Base-by-base conservation (phyloP, 2,113 vertebrate species). In the Pseudorasbora parva region DNA sequence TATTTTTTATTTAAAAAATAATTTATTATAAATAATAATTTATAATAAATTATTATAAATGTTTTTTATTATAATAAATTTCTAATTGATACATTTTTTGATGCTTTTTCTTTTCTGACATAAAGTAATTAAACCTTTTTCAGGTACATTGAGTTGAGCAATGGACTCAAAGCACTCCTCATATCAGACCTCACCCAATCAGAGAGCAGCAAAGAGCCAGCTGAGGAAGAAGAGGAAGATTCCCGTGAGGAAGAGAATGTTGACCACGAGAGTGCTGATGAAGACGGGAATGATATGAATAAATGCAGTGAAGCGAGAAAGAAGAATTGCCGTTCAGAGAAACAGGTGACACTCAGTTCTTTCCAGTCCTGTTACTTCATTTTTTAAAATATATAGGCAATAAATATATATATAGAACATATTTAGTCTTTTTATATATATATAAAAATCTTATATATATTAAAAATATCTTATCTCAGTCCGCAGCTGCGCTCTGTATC, bases 401-500 rank as follows among this genome's bases (percentile, higher is more conserved):
- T 30, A 30, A 2, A 30, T 30, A 30, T 30, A 30, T 30, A 30
- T 30, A 30, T 30, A 30, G 1, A 30, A 30, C 3, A 30, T 30
- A 30, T 30, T 2, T 30, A 30, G n/a, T n/a, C n/a, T n/a, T n/a
- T n/a, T n/a, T 30, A 30, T 30, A 30, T 30, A 30, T 30, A 30
- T 30, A 30, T 30, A 30, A n/a, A n/a, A n/a, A n/a, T n/a, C n/a
- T n/a, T 30, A 30, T 30, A 30, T 30, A 30, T 30, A 30, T 30
- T n/a, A n/a, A n/a, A n/a, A n/a, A n/a, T 23, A 6, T 49, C 2
- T 23, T 19, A 8, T 88, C 88, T 51, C 91, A 99, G 98, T 97
- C 97, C 27, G 98, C 98, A 30, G 98, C 98, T 41, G 97, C 97
- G 69, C 95, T 99, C 68, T 99, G 97, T 88, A 92, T 99, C 88